These are phyloP conservation scores for Drosophila mimetica DNA, from an alignment of 2,888 invertebrate species.

Conservation along the genomic window DNA sequence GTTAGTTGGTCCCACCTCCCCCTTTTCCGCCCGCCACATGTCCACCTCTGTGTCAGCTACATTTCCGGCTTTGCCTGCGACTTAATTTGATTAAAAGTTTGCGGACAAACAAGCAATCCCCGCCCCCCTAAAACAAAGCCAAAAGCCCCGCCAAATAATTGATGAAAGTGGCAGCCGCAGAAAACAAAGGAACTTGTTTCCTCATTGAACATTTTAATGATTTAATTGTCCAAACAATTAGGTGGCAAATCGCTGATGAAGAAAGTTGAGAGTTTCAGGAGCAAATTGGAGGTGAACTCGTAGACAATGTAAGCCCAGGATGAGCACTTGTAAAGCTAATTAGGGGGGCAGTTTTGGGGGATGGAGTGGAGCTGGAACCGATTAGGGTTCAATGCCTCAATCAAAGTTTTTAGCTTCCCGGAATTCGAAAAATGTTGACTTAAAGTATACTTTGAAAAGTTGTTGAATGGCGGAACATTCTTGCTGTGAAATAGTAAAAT, in stretches of 20 bases:
- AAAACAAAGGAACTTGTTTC: slow-evolving; percentile 34
- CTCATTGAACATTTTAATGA: slow-evolving; percentile 53
- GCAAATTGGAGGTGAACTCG: slow-evolving; percentile 24
- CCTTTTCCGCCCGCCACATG: slow-evolving; percentile 51
- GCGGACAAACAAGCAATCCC: slow-evolving; percentile 30
- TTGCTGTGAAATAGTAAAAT: no score
- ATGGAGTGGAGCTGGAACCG: not conserved
- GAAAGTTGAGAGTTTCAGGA: slow-evolving; percentile 15
- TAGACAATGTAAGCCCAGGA: slow-evolving; percentile 32
- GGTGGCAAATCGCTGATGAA: slow-evolving; percentile 54
- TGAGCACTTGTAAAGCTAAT: slow-evolving; percentile 35
- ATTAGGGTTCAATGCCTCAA: slow-evolving; percentile 19
- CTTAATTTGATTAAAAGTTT: slow-evolving; percentile 79
- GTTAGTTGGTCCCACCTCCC: slow-evolving; percentile 29
- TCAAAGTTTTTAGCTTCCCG: slow-evolving; percentile 1
- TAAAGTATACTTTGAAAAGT: not conserved
- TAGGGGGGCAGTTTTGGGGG: slow-evolving; percentile 4
- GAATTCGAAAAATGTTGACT: not conserved
- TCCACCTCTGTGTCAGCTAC: slow-evolving; percentile 70
- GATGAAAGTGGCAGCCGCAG: slow-evolving; percentile 29
- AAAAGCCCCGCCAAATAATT: slow-evolving; percentile 21
- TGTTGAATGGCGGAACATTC: no score
- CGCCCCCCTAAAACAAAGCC: not conserved
- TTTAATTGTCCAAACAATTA: slow-evolving; percentile 72
- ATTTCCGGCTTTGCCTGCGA: slow-evolving; percentile 66